phyloP scores from a whole-genome alignment of 2,888 invertebrate genomes.

The Nebria brevicollis region DNA sequence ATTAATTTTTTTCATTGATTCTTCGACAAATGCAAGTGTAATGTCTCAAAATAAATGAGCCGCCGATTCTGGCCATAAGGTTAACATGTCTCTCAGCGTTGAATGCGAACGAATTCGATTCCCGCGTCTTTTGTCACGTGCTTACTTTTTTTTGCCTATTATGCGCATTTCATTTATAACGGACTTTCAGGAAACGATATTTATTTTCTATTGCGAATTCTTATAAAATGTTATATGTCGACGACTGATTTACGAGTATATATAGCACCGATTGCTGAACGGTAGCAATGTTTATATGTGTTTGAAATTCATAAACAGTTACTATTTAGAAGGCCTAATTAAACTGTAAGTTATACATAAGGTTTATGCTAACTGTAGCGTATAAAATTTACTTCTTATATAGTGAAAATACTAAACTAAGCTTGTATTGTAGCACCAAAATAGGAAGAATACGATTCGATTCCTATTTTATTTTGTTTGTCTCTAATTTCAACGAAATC shows the following conservation, averaged over 20 bases:
- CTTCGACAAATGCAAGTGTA: no score
- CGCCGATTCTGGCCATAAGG: no score
- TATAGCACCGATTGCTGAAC: neutral
- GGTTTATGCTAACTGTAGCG: constrained; percentile 9
- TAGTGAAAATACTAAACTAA: constrained; percentile 11
- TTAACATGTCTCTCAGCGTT: no score
- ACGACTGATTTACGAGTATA: neutral
- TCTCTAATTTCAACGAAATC: neutral
- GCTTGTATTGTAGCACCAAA: constrained; percentile 13
- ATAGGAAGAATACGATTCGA: neutral
- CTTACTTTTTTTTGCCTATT: no score
- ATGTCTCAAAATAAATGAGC: no score
- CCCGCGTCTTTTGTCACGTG: no score
- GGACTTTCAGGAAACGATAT: neutral
- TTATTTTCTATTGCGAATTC: neutral
- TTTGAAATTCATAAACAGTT: constrained; percentile 52
- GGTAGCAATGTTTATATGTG: constrained; percentile 17
- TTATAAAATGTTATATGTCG: neutral
- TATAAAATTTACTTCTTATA: constrained; percentile 10
- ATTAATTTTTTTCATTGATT: no score
- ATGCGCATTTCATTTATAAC: neutral
- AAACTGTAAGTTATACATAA: constrained; percentile 56
- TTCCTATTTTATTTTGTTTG: neutral
- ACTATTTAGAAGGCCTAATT: constrained; percentile 62
- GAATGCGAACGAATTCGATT: no score